Conservation (phyloP, 2,797 vertebrate species). For the Parambassis ranga region DNA sequence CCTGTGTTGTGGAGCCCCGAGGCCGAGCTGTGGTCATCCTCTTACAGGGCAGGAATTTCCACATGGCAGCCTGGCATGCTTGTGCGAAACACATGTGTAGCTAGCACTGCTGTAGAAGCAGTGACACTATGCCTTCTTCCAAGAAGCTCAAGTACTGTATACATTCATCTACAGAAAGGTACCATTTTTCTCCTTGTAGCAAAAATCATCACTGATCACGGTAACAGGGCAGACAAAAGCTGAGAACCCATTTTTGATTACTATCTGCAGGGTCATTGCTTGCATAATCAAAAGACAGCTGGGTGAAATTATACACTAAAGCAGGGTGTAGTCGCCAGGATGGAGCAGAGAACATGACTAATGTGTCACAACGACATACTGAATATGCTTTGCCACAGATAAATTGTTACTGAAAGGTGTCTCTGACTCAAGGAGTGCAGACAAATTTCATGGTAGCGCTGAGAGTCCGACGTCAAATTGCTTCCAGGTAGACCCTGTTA, state of each 20-base stretch:
- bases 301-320: slow-evolving; percentile 62
- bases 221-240: slow-evolving; percentile 12
- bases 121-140: slow-evolving; percentile 11
- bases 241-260: slow-evolving; percentile 54
- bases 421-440: slow-evolving; percentile 59
- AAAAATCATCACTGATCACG: slow-evolving; percentile 3
- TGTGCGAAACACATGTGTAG: slow-evolving; percentile 30
- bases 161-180: not conserved
- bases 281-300: slow-evolving; percentile 65
- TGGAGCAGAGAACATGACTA: slow-evolving; percentile 34
- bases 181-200: not conserved
- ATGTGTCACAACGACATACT: slow-evolving; percentile 34
- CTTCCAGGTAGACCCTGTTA: slow-evolving; percentile 76
- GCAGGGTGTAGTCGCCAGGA: slow-evolving; percentile 58
- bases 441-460: slow-evolving; percentile 66
- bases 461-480: slow-evolving; percentile 63
- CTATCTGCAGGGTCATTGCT: slow-evolving; percentile 44
- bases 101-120: not conserved
- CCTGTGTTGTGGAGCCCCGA: slow-evolving; percentile 16
- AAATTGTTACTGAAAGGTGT: slow-evolving; percentile 47
- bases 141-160: not conserved
- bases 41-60: slow-evolving; percentile 67
- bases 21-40: slow-evolving; percentile 44
- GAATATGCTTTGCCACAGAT: slow-evolving; percentile 39
- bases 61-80: slow-evolving; percentile 55